Evolutionary conservation across 2,797 vertebrate species (phyloP).

Genomic region (Menidia menidia): DNA sequence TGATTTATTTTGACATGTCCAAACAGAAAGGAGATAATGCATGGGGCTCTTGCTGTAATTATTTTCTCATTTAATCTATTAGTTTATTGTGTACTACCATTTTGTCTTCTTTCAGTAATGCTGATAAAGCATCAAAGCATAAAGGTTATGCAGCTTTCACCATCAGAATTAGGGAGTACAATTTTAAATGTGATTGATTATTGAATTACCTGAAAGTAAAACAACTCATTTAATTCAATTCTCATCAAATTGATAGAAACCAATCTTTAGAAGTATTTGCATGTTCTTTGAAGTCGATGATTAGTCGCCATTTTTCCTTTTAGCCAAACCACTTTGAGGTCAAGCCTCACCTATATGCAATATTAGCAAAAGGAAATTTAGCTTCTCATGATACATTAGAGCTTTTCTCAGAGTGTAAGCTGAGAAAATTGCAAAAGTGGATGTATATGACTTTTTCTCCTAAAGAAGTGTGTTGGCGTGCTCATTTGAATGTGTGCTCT

Average conservation of each 20-base stretch:
- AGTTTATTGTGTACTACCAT: neutral
- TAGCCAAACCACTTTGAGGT: constrained; percentile 16
- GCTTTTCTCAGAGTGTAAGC: constrained; percentile 41
- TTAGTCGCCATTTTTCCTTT: constrained; percentile 13
- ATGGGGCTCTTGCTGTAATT: neutral
- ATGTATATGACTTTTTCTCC: constrained; percentile 26
- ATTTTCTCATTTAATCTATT: neutral
- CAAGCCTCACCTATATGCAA: neutral
- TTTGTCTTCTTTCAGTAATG: neutral
- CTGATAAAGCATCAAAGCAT: neutral
- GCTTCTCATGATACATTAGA: constrained; percentile 37
- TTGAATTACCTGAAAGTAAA: neutral
- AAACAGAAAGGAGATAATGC: no score
- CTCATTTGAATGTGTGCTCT: constrained; percentile 73
- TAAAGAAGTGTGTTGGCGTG: constrained; percentile 49
- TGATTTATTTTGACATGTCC: no score
- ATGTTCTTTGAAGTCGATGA: neutral
- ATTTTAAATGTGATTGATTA: neutral
- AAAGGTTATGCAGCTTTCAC: neutral
- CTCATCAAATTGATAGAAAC: neutral
- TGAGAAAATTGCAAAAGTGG: constrained; percentile 46
- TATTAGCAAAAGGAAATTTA: constrained; percentile 1
- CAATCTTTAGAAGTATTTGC: neutral
- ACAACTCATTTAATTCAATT: neutral
- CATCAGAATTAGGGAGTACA: neutral